These are phyloP conservation scores for Paracentrotus lividus DNA, from an alignment of 53 echinoderm and acorn worm genomes.

Conservation along the genomic window DNA sequence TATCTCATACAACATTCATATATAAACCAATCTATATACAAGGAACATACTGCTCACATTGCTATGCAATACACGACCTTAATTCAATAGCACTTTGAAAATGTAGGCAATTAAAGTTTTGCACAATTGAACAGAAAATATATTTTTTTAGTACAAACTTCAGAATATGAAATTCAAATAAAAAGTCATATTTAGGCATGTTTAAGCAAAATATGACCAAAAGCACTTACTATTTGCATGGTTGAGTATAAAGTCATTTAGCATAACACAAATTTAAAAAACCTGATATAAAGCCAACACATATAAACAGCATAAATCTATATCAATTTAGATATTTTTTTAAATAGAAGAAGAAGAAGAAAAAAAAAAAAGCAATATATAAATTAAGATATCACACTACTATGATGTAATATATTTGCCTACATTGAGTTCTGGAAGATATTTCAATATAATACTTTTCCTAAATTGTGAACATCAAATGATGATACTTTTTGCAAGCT, in stretches of 20 bases:
- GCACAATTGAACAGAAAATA: neutral
- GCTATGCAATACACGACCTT: neutral
- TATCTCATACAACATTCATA: slow-evolving; percentile 14
- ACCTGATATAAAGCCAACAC: neutral
- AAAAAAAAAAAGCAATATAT: neutral
- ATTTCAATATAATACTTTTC: neutral
- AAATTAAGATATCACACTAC: neutral
- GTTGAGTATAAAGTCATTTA: neutral
- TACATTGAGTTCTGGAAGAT: neutral
- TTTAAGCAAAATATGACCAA: neutral
- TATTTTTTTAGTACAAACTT: neutral
- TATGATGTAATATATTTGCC: no score
- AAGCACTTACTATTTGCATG: neutral
- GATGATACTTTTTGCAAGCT: neutral
- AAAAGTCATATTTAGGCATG: neutral
- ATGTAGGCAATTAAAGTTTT: neutral
- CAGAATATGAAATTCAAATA: neutral
- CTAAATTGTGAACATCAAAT: neutral
- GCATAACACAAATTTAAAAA: neutral
- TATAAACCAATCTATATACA: slow-evolving; percentile 7
- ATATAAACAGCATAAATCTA: neutral
- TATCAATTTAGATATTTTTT: neutral
- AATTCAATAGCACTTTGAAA: neutral
- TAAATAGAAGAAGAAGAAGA: no score
- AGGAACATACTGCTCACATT: neutral